These are phyloP conservation scores for Caenorhabditis inopinata DNA, from an alignment of 1,140 invertebrate species.

Conservation along the genomic window DNA sequence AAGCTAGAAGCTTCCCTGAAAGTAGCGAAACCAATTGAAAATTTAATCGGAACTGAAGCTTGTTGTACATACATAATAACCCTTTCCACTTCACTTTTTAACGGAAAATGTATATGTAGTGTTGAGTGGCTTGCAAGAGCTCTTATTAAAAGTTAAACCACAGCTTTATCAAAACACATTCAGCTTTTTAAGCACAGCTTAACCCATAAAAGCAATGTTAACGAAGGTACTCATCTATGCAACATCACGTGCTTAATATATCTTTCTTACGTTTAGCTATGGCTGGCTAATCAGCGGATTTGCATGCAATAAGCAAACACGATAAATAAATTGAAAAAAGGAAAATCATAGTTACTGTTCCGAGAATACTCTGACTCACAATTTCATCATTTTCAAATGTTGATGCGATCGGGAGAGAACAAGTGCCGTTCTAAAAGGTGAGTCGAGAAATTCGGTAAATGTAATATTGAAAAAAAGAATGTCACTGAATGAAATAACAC, in stretches of 20 bases:
- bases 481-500: neutral
- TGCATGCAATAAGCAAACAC: conserved; percentile 19
- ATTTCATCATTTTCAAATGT: conserved; percentile 26
- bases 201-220: conserved; percentile 11
- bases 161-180: neutral
- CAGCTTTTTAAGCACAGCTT: neutral
- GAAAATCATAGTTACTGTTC: neutral
- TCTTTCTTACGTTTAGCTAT: neutral
- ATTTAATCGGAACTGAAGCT: conserved; percentile 7
- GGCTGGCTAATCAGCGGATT: neutral
- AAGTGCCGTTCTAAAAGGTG: conserved; percentile 4
- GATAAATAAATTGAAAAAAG: neutral
- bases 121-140: neutral
- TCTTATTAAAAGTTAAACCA: neutral
- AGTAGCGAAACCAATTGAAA: neutral
- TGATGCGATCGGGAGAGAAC: conserved; percentile 21
- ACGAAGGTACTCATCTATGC: conserved; percentile 32
- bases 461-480: neutral
- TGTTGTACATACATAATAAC: neutral
- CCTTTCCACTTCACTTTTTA: neutral
- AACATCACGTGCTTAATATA: conserved; percentile 1
- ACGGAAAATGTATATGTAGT: neutral
- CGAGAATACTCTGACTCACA: conserved; percentile 13
- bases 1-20: neutral
- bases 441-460: neutral